Evolutionary conservation across 2,113 vertebrate species (phyloP).

Genomic region (Prietella phreatophila): DNA sequence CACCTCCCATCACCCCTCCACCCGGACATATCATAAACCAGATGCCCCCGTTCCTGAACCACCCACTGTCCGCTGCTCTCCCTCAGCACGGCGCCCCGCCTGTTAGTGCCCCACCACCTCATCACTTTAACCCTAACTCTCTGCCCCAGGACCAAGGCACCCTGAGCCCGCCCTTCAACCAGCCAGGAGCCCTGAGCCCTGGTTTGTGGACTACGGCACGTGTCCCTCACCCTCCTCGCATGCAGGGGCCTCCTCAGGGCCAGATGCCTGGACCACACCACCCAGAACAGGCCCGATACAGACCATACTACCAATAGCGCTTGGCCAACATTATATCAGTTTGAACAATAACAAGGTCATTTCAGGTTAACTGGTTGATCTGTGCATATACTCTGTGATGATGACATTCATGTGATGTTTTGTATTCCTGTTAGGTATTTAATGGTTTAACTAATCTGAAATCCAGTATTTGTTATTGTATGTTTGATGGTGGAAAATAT

Average conservation of each 20-base stretch:
- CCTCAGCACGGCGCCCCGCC: constrained; percentile 89
- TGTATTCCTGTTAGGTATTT: constrained; percentile 35
- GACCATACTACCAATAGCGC: constrained; percentile 91
- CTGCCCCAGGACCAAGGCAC: constrained; percentile 90
- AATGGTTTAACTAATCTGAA: constrained; percentile 8
- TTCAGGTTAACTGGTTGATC: constrained; percentile 1
- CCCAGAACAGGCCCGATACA: constrained; percentile 92
- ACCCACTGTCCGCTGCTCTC: constrained; percentile 89
- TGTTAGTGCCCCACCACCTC: constrained; percentile 87
- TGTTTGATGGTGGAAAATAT: neutral
- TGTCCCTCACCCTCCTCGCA: constrained; percentile 87
- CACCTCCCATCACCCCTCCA: constrained; percentile 91
- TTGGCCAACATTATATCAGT: neutral
- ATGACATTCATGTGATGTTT: constrained; percentile 29
- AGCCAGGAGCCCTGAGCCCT: constrained; percentile 92
- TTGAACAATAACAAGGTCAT: constrained; percentile 1
- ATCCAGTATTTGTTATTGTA: neutral
- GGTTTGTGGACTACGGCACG: constrained; percentile 93
- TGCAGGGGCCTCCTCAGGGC: constrained; percentile 95
- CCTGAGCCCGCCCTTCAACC: constrained; percentile 93
- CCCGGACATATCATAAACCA: constrained; percentile 93
- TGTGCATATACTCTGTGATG: constrained; percentile 20
- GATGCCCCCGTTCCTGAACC: constrained; percentile 93
- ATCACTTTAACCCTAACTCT: constrained; percentile 87
- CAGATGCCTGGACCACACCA: constrained; percentile 93